Evolutionary conservation across 2,113 vertebrate genomes (phyloP), one percentile per base, ranked within the genome.

Genomic region (Xenotilapia flavipinnis): DNA sequence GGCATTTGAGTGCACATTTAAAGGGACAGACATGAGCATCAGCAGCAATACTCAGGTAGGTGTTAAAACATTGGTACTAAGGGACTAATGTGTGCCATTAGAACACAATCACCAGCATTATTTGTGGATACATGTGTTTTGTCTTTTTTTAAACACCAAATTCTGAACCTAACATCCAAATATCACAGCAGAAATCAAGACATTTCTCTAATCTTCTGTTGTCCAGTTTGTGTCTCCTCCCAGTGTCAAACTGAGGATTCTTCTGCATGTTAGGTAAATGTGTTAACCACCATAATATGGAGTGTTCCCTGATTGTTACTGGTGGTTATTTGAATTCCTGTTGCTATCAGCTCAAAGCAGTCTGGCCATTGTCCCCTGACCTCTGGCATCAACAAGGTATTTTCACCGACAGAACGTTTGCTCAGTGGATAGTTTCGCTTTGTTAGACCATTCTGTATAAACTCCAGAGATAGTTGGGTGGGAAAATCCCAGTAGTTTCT

Each of bases 351-450:
- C 60, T 38, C 19, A 65, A 65, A 38, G 33, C 60, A 65, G 60
- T 21, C 60, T 65, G 60, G 1, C 33, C 60, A 65, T 65, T 65
- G 33, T 13, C 60, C 19, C 60, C 33, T 65, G 60, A 65, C 60
- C 60, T 65, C 31, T 65, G 31, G 17, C 17, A 65, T 5, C 4
- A 65, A 65, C 60, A 38, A 65, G 33, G 33, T 38, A 65, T 65
- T 65, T 65, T 13, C 33, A 0, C 0, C 60, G 9, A 36, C 1
- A 62, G 58, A 65, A 1, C 33, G 1, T 38, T 65, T 65, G 1
- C 19, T 65, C 10, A 21, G 33, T 38, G 60, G 60, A 65, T 38
- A 5, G 19, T 65, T 65, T 65, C 2, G 6, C 60, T 65, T 38
- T 65, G 60, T n/a, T 17, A 65, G 60, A 38, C 60, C 60, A 21